Evolutionary conservation across 1,140 invertebrate genomes (phyloP).

Genomic region (Ridgeia piscesae): DNA sequence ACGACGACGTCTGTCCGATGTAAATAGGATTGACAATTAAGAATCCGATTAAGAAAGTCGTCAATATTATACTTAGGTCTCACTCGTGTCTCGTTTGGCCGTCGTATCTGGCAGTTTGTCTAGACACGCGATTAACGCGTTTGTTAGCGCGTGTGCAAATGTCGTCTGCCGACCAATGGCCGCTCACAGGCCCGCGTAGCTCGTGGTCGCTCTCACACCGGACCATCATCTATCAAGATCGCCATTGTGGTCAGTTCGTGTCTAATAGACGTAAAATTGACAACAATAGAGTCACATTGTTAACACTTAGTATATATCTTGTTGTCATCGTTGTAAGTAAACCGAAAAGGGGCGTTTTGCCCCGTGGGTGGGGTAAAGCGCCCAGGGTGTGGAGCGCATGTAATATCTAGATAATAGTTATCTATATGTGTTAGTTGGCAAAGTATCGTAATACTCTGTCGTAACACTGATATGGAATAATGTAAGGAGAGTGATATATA

Average conservation of each 20-base stretch:
- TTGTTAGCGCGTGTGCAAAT: background rate
- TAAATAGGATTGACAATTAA: constrained; percentile 1
- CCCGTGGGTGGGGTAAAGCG: too few species aligned
- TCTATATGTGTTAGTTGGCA: too few species aligned
- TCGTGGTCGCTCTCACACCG: background rate
- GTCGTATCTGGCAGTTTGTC: background rate
- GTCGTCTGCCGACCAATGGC: background rate
- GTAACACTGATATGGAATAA: too few species aligned
- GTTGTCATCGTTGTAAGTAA: background rate
- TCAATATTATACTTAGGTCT: background rate
- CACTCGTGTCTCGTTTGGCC: background rate
- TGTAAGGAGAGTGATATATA: too few species aligned
- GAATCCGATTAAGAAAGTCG: constrained; percentile 5
- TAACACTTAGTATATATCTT: background rate
- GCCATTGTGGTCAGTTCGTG: background rate
- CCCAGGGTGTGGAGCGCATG: too few species aligned
- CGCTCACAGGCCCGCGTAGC: background rate
- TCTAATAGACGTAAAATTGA: background rate
- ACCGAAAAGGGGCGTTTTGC: too few species aligned
- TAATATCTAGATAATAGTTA: too few species aligned
- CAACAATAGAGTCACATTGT: background rate
- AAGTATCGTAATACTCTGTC: too few species aligned
- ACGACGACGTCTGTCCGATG: background rate
- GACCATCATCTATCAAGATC: background rate
- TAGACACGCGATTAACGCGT: background rate